Evolutionary conservation across 2,888 invertebrate species (phyloP).

Genomic region (Napeogenes sylphis): DNA sequence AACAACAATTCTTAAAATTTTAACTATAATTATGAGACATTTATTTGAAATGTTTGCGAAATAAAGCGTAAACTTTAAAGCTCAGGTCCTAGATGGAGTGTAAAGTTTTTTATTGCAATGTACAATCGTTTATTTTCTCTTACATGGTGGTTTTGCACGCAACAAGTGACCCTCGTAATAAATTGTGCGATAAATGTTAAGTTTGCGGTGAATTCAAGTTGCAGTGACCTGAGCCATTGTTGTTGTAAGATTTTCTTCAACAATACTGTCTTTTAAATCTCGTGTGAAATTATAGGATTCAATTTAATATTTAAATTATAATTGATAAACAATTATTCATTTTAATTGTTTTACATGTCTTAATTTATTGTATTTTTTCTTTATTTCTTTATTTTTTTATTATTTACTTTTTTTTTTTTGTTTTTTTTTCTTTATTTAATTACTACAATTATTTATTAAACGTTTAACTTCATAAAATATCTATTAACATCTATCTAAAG

Average conservation of each 20-base stretch:
- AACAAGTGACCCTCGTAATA: constrained; percentile 32
- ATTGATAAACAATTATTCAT: too few species aligned
- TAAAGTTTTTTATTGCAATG: constrained; percentile 34
- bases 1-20: too few species aligned
- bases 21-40: too few species aligned
- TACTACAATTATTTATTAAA: too few species aligned
- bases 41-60: not conserved
- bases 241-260: not conserved
- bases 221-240: constrained; percentile 3
- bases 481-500: too few species aligned
- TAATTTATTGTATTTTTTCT: too few species aligned
- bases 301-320: not conserved
- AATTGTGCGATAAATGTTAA: constrained; percentile 32
- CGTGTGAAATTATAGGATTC: not conserved
- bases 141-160: constrained; percentile 29
- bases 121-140: constrained; percentile 30
- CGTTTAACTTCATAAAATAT: too few species aligned
- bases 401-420: too few species aligned
- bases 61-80: not conserved
- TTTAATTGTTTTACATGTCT: too few species aligned
- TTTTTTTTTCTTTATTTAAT: too few species aligned
- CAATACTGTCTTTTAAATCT: not conserved
- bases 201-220: constrained; percentile 26
- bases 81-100: constrained; percentile 13
- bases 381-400: too few species aligned